Percentiles rank a stretch among this genome's conserved stretches.
Conservation (phyloP, 2,113 vertebrate species). For the Camarhynchus parvulus region DNA sequence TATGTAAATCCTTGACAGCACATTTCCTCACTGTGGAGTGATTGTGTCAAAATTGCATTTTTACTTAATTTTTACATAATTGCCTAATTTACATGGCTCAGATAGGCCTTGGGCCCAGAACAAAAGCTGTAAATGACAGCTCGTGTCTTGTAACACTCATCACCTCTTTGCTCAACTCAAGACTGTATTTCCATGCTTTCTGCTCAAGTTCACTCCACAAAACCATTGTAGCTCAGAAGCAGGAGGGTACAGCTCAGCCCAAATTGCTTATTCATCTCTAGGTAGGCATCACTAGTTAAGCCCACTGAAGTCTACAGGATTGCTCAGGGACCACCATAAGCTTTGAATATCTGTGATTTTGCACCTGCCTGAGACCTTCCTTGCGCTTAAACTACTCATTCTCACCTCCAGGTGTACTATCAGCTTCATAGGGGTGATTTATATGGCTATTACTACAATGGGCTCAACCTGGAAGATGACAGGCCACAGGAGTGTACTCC, state of each 20-base stretch:
- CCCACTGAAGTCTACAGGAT: neutral
- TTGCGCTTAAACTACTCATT: neutral
- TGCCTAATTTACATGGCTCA: neutral
- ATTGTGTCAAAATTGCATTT: neutral
- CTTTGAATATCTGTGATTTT: neutral
- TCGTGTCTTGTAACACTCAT: neutral
- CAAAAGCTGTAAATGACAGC: neutral
- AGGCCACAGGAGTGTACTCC: slow-evolving; percentile 33
- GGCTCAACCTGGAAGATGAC: slow-evolving; percentile 68
- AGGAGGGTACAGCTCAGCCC: neutral
- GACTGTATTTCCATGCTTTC: neutral
- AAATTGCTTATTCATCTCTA: neutral
- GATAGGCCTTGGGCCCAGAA: neutral
- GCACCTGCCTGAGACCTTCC: neutral
- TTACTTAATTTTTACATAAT: neutral
- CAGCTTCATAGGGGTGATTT: neutral
- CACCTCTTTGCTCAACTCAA: neutral
- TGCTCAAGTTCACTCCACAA: neutral
- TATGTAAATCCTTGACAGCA: neutral
- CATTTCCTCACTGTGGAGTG: neutral
- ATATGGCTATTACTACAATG: slow-evolving; percentile 61
- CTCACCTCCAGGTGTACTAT: slow-evolving; percentile 65
- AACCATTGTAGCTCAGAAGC: neutral
- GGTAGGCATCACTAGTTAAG: neutral
- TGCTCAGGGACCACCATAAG: neutral